These are phyloP conservation scores for Etheostoma nigrum DNA, from an alignment of 2,797 vertebrate species.

Conservation along the genomic window DNA sequence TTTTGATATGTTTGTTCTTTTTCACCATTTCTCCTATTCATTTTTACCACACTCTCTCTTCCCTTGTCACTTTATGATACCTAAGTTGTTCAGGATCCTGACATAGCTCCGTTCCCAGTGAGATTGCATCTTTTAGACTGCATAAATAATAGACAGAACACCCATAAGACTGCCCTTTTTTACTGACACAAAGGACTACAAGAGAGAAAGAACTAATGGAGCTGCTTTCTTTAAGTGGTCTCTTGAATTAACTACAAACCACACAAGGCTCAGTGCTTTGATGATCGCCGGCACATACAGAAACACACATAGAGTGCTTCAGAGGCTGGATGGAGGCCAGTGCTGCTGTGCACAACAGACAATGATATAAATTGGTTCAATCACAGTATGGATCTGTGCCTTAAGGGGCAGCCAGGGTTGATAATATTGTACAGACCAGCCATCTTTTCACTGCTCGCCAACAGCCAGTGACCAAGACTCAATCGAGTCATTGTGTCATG, in stretches of 20 bases:
- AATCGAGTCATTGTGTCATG: constrained; percentile 35
- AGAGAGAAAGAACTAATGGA: constrained; percentile 26
- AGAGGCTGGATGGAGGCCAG: constrained; percentile 49
- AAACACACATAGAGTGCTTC: constrained; percentile 25
- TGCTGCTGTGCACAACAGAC: constrained; percentile 52
- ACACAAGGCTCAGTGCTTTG: constrained; percentile 38
- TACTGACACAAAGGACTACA: constrained; percentile 11
- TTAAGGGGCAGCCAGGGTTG: constrained; percentile 35
- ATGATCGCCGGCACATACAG: constrained; percentile 15
- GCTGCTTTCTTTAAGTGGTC: constrained; percentile 34
- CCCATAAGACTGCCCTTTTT: constrained; percentile 25
- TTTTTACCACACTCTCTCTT: not conserved
- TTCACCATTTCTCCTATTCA: constrained; percentile 1
- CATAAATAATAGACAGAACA: constrained; percentile 29
- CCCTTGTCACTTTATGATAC: not conserved
- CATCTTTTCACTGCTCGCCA: constrained; percentile 35
- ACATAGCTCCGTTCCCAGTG: not conserved
- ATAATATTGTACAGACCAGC: constrained; percentile 20
- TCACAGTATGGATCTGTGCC: constrained; percentile 62
- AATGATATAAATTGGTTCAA: constrained; percentile 52
- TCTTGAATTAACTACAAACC: constrained; percentile 45
- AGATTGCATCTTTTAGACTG: constrained; percentile 25
- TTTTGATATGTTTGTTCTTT: constrained; percentile 1
- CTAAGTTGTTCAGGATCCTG: constrained; percentile 2
- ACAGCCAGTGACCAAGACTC: constrained; percentile 12